Base-by-base conservation (phyloP, 2,797 vertebrate genomes). In the Calcarius lapponicus region DNA sequence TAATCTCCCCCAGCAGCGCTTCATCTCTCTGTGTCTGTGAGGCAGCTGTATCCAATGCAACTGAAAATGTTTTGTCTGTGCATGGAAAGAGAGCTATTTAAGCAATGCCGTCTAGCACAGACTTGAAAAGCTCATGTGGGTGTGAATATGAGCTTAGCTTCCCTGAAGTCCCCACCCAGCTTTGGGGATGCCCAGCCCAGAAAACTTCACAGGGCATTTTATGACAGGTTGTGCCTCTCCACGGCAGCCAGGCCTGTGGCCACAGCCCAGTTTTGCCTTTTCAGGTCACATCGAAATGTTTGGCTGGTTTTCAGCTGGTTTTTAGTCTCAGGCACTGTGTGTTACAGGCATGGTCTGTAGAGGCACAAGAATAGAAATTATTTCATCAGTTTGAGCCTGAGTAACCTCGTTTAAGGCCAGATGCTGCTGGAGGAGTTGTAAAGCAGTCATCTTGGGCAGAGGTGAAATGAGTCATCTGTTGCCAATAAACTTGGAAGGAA, bases 401-500 rank as follows among this genome's bases (percentile, higher is more conserved):
- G 51, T 70, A 86, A 67, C 76, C 75, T 83, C 4, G 0, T 87
- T 87, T 74, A 56, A 74, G 13, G 4, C 57, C 86, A 89, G 45
- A 47, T 86, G 31, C 79, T 69, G 61, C 91, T 88, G 53, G 36
- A 81, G 71, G 80, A 90, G 58, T 13, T 48, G 70, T 38, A 74
- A 86, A 81, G 56, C 53, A 66, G 79, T 54, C 16, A 65, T 58
- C 48, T 86, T 83, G 75, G 1, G 6, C 38, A 73, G 88, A 94
- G 91, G 86, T 92, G 86, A 95, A 94, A 74, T 53, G 58, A 88
- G 34, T 94, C 75, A 88, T 78, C 61, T 73, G 54, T 19, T 89
- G 75, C 81, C 69, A 89, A 73, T 40, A 71, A 95, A 83, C 47
- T 53, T 80, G 40, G 85, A 70, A 88, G 56, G 89, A 92, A 76